Evolutionary conservation across 2,888 invertebrate genomes (phyloP).

Genomic region (Erynnis tages): DNA sequence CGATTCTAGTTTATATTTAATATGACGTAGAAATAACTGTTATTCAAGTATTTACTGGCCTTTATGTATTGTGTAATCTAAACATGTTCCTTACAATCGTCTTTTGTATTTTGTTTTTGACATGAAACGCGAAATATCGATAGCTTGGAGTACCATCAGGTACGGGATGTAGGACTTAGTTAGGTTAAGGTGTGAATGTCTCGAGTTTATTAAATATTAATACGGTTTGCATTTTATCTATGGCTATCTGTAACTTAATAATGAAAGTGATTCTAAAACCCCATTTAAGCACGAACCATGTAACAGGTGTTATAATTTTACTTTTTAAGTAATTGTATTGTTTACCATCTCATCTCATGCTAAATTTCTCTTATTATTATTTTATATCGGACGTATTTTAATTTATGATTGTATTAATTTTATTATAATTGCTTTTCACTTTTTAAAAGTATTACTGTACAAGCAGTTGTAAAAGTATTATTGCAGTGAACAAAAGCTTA

Average conservation of each 20-base stretch:
- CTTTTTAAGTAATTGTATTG: constrained; percentile 37
- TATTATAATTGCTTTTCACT: constrained; percentile 50
- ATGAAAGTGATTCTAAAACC: constrained; percentile 65
- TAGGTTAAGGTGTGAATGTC: constrained; percentile 70
- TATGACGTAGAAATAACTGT: constrained; percentile 73
- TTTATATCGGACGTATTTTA: constrained; percentile 55
- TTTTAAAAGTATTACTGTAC: constrained; percentile 62
- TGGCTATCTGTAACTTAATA: constrained; percentile 46
- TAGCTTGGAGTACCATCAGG: constrained; percentile 57
- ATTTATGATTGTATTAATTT: constrained; percentile 45
- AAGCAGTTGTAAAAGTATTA: constrained; percentile 62
- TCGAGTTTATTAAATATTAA: constrained; percentile 51
- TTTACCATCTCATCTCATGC: constrained; percentile 35
- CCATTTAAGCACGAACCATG: constrained; percentile 47
- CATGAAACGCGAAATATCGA: constrained; percentile 38
- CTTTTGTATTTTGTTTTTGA: constrained; percentile 51
- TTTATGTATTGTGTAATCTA: constrained; percentile 61
- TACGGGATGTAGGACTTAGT: constrained; percentile 59
- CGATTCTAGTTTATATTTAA: constrained; percentile 66
- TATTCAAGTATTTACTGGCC: constrained; percentile 73
- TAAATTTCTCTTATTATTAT: constrained; percentile 37
- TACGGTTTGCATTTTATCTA: constrained; percentile 52
- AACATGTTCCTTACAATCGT: constrained; percentile 59
- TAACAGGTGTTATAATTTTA: constrained; percentile 39
- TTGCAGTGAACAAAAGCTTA: constrained; percentile 41